These are phyloP conservation scores for Elgaria multicarinata DNA, from an alignment of 2,113 vertebrate species.

Conservation along the genomic window DNA sequence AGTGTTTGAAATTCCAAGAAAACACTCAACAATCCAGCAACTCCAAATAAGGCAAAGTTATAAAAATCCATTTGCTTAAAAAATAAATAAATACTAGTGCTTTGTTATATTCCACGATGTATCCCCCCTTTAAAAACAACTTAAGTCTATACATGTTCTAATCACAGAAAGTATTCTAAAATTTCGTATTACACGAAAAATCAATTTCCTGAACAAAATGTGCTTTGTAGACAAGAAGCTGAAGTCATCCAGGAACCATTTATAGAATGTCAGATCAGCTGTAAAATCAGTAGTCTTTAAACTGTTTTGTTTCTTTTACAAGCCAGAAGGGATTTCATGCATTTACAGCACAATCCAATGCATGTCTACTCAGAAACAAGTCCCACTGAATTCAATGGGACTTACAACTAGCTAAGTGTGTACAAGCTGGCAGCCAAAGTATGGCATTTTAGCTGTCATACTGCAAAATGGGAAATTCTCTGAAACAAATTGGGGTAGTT, in stretches of 20 bases:
- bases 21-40: background rate
- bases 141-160: background rate
- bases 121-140: slow-evolving; percentile 6
- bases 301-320: background rate
- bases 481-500: background rate
- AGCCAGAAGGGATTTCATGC: background rate
- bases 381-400: too few species aligned
- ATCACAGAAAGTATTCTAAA: background rate
- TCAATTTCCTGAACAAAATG: slow-evolving; percentile 35
- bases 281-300: background rate
- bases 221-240: slow-evolving; percentile 27
- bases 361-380: too few species aligned
- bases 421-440: background rate
- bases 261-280: slow-evolving; percentile 48
- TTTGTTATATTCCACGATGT: background rate
- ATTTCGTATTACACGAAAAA: slow-evolving; percentile 24
- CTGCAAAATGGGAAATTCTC: background rate
- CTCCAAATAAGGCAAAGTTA: slow-evolving; percentile 21
- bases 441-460: background rate
- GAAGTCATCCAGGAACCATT: slow-evolving; percentile 59
- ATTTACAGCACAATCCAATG: background rate
- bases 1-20: slow-evolving; percentile 60
- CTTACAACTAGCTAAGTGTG: too few species aligned
- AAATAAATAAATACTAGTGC: background rate
- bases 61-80: background rate